Conservation (phyloP, 2,888 invertebrate genomes). For the Drosophila barbarae region DNA sequence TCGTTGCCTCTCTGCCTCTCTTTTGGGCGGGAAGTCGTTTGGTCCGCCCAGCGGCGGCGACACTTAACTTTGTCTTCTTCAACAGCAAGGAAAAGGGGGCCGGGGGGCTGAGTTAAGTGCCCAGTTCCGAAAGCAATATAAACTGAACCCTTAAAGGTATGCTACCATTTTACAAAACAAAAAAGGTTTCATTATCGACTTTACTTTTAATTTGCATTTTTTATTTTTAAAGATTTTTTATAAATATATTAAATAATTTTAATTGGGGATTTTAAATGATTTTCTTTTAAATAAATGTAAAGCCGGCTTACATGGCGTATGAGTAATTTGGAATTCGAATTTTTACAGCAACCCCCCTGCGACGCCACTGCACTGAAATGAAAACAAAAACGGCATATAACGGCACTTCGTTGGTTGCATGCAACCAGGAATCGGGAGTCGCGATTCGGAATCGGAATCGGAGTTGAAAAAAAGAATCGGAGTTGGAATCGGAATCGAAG, state of each 20-base stretch:
- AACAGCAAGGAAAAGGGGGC: background rate
- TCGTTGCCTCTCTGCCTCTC: conserved; percentile 8
- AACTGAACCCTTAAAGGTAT: conserved; percentile 28
- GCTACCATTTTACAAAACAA: conserved; percentile 8
- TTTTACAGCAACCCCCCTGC: background rate
- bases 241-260: background rate
- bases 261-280: background rate
- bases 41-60: conserved; percentile 28
- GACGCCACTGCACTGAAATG: conserved; percentile 16
- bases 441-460: conserved; percentile 5
- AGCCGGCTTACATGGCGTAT: conserved; percentile 5
- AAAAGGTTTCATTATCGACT: background rate
- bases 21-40: conserved; percentile 31
- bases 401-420: conserved; percentile 28
- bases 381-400: conserved; percentile 25
- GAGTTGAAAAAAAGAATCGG: conserved; percentile 8
- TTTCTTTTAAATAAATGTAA: background rate
- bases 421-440: conserved; percentile 22
- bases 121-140: background rate
- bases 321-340: background rate
- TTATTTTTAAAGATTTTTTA: background rate
- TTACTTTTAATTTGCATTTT: background rate
- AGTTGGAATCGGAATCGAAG: conserved; percentile 16
- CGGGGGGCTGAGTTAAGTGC: background rate
- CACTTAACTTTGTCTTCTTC: conserved; percentile 20